phyloP scores from a whole-genome alignment of 2,113 vertebrate genomes.

The Clarias gariepinus region DNA sequence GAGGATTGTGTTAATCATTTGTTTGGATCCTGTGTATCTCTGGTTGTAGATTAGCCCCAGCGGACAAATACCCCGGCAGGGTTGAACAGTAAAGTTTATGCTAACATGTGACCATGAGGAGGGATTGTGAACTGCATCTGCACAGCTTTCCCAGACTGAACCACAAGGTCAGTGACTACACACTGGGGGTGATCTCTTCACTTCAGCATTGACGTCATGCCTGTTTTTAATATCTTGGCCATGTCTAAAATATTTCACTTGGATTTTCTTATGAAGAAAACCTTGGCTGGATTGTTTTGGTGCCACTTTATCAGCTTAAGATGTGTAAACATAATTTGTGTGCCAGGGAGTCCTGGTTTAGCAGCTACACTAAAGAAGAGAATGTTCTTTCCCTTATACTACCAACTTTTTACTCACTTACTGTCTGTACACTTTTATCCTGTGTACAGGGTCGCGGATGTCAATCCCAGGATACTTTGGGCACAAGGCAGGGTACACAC shows the following conservation, averaged over 20 bases:
- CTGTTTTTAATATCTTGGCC: neutral
- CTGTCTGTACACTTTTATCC: too few relatives aligned
- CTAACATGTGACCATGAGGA: constrained; percentile 24
- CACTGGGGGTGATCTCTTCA: neutral
- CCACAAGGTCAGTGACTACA: neutral
- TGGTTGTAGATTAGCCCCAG: constrained; percentile 44
- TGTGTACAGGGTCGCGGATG: too few relatives aligned
- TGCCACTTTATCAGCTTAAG: neutral
- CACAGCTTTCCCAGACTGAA: constrained; percentile 42
- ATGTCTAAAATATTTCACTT: neutral
- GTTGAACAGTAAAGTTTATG: constrained; percentile 37
- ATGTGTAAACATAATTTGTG: neutral
- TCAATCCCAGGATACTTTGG: too few relatives aligned
- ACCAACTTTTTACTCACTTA: too few relatives aligned
- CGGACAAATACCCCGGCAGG: constrained; percentile 39
- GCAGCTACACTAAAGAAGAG: neutral
- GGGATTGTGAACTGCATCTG: constrained; percentile 22
- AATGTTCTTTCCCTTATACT: neutral
- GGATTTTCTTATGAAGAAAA: constrained; percentile 4
- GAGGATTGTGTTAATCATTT: constrained; percentile 53
- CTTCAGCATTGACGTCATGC: neutral
- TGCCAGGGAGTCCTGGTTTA: neutral
- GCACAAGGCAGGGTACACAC: too few relatives aligned
- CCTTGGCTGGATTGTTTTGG: constrained; percentile 11
- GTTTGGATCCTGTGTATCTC: constrained; percentile 48